Percentiles rank a stretch among this genome's conserved stretches.
Evolutionary conservation across 1,140 invertebrate species (phyloP).

Genomic region (Oncopodura yosiiana): DNA sequence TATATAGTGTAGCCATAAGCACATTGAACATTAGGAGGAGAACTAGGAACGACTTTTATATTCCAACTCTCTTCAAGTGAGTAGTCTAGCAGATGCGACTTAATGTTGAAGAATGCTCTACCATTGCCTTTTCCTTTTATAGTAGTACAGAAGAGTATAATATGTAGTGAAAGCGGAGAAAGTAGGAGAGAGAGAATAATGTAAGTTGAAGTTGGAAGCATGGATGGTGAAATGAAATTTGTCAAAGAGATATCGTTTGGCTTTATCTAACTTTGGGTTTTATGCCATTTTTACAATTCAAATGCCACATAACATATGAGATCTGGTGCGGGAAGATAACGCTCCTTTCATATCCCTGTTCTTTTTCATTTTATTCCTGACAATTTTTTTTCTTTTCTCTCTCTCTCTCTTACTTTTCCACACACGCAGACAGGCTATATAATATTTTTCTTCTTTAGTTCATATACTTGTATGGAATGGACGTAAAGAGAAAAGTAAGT

Average conservation of each 20-base stretch:
- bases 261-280: conserved; percentile 26
- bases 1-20: too few species aligned
- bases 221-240: conserved; percentile 16
- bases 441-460: background rate
- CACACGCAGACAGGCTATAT: background rate
- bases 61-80: too few species aligned
- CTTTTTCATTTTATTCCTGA: conserved; percentile 20
- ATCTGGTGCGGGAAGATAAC: conserved; percentile 21
- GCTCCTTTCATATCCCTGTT: conserved; percentile 12
- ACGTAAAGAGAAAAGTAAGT: too few species aligned
- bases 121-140: too few species aligned
- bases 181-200: background rate
- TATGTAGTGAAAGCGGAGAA: too few species aligned
- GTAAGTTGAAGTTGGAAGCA: background rate
- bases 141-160: too few species aligned
- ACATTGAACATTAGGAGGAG: too few species aligned
- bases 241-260: conserved; percentile 27
- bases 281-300: conserved; percentile 28
- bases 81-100: too few species aligned
- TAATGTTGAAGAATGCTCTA: too few species aligned
- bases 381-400: conserved; percentile 13
- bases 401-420: conserved; percentile 1
- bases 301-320: conserved; percentile 27
- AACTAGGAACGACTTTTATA: too few species aligned
- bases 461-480: too few species aligned